Conservation (phyloP, 1,140 invertebrate genomes). For the Eubasilissa regina region DNA sequence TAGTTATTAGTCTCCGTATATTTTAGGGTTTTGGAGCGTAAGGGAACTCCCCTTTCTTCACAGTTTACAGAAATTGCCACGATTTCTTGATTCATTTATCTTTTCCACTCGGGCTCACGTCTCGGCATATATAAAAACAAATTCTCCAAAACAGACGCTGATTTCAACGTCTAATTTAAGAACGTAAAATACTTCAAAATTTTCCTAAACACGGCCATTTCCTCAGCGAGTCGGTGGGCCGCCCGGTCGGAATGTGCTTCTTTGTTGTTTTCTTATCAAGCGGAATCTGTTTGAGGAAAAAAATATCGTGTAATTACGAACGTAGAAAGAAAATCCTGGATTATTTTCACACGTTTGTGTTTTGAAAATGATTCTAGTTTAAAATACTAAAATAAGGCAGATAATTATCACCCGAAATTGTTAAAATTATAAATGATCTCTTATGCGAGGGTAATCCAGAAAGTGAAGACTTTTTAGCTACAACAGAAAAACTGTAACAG, state of each 20-base stretch:
- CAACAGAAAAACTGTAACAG: too few relatives aligned
- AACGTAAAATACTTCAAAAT: constrained; percentile 45
- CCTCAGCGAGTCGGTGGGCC: not conserved
- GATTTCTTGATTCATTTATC: constrained; percentile 44
- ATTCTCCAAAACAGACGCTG: constrained; percentile 43
- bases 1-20: constrained; percentile 21
- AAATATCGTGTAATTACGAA: constrained; percentile 24
- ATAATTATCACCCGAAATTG: too few relatives aligned
- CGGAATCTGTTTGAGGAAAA: constrained; percentile 30
- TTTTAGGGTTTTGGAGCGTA: constrained; percentile 6
- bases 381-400: too few relatives aligned
- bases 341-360: constrained; percentile 16
- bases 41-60: constrained; percentile 8
- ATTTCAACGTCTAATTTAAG: constrained; percentile 48
- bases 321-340: constrained; percentile 3
- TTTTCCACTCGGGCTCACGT: constrained; percentile 33
- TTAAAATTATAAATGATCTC: too few relatives aligned
- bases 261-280: constrained; percentile 33
- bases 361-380: too few relatives aligned
- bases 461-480: too few relatives aligned
- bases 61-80: constrained; percentile 30
- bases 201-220: constrained; percentile 38
- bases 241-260: constrained; percentile 13
- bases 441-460: too few relatives aligned
- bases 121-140: constrained; percentile 34